Percentiles rank a stretch among this genome's conserved stretches.
These are phyloP conservation scores for Leptinotarsa defecta DNA, from an alignment of 1,140 invertebrate genomes.

Conservation along the genomic window DNA sequence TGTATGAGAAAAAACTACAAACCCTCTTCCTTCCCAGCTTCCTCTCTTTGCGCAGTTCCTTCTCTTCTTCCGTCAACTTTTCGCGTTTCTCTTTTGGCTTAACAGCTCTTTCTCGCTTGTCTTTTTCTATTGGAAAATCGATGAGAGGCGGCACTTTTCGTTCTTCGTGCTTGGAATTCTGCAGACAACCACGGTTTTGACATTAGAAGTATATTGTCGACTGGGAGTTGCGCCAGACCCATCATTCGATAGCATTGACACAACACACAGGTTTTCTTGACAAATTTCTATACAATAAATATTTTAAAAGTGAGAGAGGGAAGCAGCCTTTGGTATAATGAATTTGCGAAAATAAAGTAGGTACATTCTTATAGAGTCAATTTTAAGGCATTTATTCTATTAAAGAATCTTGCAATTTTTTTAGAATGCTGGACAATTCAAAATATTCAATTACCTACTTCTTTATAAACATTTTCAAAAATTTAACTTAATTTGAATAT, in stretches of 20 bases:
- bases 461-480: too few relatives aligned
- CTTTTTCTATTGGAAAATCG: slow-evolving; percentile 52
- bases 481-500: too few relatives aligned
- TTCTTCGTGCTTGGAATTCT: slow-evolving; percentile 62
- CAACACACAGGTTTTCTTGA: neutral
- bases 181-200: slow-evolving; percentile 33
- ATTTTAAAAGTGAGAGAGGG: neutral
- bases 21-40: slow-evolving; percentile 76
- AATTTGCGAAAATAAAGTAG: too few relatives aligned
- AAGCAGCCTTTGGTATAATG: neutral
- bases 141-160: slow-evolving; percentile 52
- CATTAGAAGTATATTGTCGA: neutral
- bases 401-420: too few relatives aligned
- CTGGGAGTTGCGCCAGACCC: neutral
- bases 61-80: slow-evolving; percentile 66
- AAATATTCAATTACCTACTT: too few relatives aligned
- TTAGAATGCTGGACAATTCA: too few relatives aligned
- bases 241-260: neutral
- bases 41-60: slow-evolving; percentile 74
- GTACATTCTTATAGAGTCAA: too few relatives aligned
- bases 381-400: too few relatives aligned
- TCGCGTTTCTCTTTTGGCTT: slow-evolving; percentile 66
- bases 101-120: slow-evolving; percentile 68
- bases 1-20: slow-evolving; percentile 41
- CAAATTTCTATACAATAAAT: slow-evolving; percentile 9